Base-by-base conservation (phyloP, 2,113 vertebrate species). In the Prinia subflava region DNA sequence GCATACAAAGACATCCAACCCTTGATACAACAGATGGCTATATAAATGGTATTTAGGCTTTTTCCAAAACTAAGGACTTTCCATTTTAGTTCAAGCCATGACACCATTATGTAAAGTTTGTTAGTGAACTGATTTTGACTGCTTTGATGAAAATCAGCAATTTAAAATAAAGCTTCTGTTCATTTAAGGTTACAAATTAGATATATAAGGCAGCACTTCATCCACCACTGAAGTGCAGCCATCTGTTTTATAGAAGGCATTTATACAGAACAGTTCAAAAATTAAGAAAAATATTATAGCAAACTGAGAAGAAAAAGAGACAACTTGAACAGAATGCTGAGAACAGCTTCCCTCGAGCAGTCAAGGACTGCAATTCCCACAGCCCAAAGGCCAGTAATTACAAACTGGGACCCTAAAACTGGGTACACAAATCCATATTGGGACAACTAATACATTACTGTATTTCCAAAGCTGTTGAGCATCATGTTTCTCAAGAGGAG, bases 161-260 rank as follows among this genome's bases (percentile, higher is more conserved):
- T 89, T 89, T 89, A 50, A 89, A 83, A 88, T 71, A 75, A 6
- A 93, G 42, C 19, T 92, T 93, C 69, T 83, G 67, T 90, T 93
- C 71, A 94, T 83, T 83, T 94, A 78, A 93, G 92, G 83, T 94
- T 90, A 94, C 27, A 84, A 67, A 78, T 92, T 76, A 81, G 64
- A 94, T 60, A 67, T 68, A 25, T 62, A 87, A 89, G 73, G 76
- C 80, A 96, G 64, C 73, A 84, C 68, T 94, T 92, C 42, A 95
- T 90, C 73, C 23, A 44, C 69, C 44, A 79, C 73, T 94, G 77
- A 97, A 95, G 65, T 62, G 77, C 56, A 91, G 62, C 94, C 96
- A 97, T 96, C 95, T 97, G 96, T 84, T 94, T 82, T 60, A 87
- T 78, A 76, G 69, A 33, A 94, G 23, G 5, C 41, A 87, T 86